phyloP scores from a whole-genome alignment of 2,888 invertebrate species.

The Chouioia cunea region DNA sequence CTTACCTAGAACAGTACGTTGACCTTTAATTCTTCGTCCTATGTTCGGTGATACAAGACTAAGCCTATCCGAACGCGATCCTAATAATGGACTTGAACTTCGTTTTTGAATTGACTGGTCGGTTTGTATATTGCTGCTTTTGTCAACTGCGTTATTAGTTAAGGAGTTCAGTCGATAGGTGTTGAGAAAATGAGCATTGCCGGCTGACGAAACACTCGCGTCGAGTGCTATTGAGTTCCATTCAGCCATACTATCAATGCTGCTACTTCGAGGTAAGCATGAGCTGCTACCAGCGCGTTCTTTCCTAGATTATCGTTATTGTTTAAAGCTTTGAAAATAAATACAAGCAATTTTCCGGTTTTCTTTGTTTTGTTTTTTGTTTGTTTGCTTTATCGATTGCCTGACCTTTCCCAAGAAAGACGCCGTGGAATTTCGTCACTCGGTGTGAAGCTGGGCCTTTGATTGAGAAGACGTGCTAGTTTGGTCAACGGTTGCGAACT shows the following conservation, averaged over 20 bases:
- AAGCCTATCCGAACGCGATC: slow-evolving; percentile 70
- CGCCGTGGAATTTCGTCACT: slow-evolving; percentile 70
- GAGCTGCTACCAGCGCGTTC: slow-evolving; percentile 60
- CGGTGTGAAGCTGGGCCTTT: slow-evolving; percentile 66
- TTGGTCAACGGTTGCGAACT: slow-evolving; percentile 70
- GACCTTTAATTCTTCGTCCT: slow-evolving; percentile 81
- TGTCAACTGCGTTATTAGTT: slow-evolving; percentile 49
- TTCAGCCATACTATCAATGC: slow-evolving; percentile 75
- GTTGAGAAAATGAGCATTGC: slow-evolving; percentile 51
- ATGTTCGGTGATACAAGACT: slow-evolving; percentile 82
- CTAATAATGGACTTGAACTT: slow-evolving; percentile 65
- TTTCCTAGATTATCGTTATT: too few relatives aligned
- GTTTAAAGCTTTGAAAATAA: too few relatives aligned
- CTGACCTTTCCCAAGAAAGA: slow-evolving; percentile 73
- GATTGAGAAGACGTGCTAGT: slow-evolving; percentile 73
- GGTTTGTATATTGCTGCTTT: too few relatives aligned
- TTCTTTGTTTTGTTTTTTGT: neutral
- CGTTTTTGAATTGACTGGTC: slow-evolving; percentile 61
- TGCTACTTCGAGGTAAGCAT: slow-evolving; percentile 78
- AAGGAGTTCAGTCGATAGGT: slow-evolving; percentile 62
- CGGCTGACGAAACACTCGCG: neutral
- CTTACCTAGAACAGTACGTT: slow-evolving; percentile 82
- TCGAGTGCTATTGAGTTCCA: slow-evolving; percentile 55
- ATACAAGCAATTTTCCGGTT: too few relatives aligned
- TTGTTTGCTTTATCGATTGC: neutral